Percentiles rank a stretch among this genome's conserved stretches.
These are phyloP conservation scores for Neoitamus cyanurus DNA, from an alignment of 2,888 invertebrate genomes.

Conservation along the genomic window DNA sequence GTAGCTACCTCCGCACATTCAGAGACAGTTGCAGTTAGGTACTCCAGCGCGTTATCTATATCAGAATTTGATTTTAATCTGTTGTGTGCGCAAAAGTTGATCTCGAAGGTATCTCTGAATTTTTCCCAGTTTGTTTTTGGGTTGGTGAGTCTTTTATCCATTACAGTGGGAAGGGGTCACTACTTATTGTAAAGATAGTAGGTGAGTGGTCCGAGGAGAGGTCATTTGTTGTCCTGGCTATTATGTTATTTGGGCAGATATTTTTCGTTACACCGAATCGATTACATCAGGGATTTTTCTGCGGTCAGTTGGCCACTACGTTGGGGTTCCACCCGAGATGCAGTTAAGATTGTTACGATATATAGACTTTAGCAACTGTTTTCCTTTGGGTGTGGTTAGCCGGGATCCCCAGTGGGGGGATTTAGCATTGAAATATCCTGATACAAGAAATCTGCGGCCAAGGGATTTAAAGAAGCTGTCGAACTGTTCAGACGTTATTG, in stretches of 20 bases:
- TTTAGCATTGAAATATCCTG: background rate
- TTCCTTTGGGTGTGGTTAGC: background rate
- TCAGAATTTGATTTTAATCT: background rate
- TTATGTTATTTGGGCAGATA: background rate
- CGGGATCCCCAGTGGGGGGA: background rate
- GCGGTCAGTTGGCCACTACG: background rate
- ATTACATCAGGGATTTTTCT: background rate
- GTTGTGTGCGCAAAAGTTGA: background rate
- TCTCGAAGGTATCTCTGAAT: background rate
- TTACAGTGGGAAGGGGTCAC: background rate
- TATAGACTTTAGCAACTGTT: background rate
- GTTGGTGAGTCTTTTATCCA: background rate
- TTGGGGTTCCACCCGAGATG: background rate
- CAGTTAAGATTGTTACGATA: background rate
- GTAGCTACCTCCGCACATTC: background rate
- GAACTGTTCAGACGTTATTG: background rate
- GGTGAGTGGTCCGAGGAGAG: background rate
- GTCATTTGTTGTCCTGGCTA: background rate
- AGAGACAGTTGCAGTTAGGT: background rate
- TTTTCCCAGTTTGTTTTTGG: background rate
- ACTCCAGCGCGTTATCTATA: background rate
- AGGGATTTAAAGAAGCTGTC: background rate
- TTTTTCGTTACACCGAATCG: background rate
- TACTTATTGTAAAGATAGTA: background rate
- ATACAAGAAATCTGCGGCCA: background rate